Conservation (phyloP, 2,113 vertebrate genomes). For the Laterallus jamaicensis region DNA sequence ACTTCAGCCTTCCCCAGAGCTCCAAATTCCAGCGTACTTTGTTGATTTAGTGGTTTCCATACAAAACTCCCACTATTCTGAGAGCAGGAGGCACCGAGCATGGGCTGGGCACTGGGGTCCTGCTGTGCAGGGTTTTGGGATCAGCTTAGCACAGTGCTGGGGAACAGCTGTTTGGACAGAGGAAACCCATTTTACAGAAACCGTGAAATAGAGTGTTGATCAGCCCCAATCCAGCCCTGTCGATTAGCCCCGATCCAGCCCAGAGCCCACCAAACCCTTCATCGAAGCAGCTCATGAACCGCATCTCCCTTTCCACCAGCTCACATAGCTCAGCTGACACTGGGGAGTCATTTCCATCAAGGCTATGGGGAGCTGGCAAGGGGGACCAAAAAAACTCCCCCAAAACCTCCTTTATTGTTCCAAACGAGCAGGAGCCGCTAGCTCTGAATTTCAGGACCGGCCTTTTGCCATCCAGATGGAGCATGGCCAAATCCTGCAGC, state of each 20-base stretch:
- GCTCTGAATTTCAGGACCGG: not conserved
- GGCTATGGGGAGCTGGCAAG: not conserved
- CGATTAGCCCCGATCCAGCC: not conserved
- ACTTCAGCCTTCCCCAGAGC: not conserved
- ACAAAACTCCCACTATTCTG: not conserved
- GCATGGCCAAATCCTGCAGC: not conserved
- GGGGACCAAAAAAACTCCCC: not conserved
- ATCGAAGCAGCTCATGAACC: not conserved
- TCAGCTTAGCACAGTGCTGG: not conserved
- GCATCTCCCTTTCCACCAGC: not conserved
- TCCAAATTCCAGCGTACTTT: not conserved
- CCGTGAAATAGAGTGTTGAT: not conserved
- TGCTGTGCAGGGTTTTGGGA: not conserved
- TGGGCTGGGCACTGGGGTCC: fast-evolving
- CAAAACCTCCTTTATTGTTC: not conserved
- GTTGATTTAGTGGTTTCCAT: not conserved
- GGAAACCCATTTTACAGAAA: not conserved
- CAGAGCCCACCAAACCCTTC: not conserved
- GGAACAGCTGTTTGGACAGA: not conserved
- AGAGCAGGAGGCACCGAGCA: not conserved
- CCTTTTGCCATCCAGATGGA: not conserved
- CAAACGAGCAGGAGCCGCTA: not conserved
- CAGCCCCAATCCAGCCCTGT: not conserved
- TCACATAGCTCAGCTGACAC: not conserved
- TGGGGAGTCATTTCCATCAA: not conserved